phyloP scores from a whole-genome alignment of 2,797 vertebrate genomes.

The Masticophis lateralis region DNA sequence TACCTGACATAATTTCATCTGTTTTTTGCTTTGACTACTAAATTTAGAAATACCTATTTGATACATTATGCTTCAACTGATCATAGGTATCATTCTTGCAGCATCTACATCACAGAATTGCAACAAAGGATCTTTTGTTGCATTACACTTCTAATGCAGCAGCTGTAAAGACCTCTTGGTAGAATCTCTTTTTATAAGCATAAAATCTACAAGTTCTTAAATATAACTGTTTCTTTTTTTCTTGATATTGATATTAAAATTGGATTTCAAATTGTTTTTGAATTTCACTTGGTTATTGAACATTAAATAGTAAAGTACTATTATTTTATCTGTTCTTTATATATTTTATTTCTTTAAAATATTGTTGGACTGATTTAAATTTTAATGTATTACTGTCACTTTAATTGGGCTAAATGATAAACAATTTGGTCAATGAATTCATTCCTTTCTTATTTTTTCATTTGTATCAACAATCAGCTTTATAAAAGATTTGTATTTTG shows the following conservation, averaged over 20 bases:
- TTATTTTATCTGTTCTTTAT: conserved; percentile 19
- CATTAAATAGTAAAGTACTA: not conserved
- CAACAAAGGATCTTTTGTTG: not conserved
- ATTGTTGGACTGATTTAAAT: conserved; percentile 1
- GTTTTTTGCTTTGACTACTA: not conserved
- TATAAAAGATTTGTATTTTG: not conserved
- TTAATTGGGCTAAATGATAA: not conserved
- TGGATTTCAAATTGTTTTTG: not conserved
- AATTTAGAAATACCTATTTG: not conserved
- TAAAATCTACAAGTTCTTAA: not conserved
- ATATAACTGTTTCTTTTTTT: not conserved
- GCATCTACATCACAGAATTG: not conserved
- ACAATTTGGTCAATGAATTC: not conserved
- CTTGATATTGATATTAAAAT: not conserved
- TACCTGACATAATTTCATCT: not conserved
- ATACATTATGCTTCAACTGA: not conserved
- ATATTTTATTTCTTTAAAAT: conserved; percentile 21
- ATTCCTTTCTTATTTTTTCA: not conserved
- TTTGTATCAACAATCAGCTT: not conserved
- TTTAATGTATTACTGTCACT: not conserved
- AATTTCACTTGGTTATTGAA: conserved; percentile 16
- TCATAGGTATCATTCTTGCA: not conserved
- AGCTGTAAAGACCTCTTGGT: not conserved
- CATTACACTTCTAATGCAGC: not conserved
- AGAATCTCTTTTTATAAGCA: not conserved